Percentiles rank a stretch among this genome's conserved stretches.
Evolutionary conservation across 2,888 invertebrate genomes (phyloP).

Genomic region (Calephelis perditalis): DNA sequence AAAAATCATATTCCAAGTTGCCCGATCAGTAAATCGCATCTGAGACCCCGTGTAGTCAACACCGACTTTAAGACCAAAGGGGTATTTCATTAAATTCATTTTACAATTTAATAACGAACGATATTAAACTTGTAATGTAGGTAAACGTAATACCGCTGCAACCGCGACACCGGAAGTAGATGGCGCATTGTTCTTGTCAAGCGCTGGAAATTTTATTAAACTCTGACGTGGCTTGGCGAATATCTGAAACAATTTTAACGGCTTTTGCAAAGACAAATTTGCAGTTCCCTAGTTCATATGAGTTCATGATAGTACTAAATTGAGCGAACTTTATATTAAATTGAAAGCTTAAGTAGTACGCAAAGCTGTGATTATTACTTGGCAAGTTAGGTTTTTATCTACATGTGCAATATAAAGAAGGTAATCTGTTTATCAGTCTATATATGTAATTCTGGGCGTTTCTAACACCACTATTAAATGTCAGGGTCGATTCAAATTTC

Average conservation of each 20-base stretch:
- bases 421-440: no score
- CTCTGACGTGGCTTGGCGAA: background rate
- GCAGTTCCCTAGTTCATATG: background rate
- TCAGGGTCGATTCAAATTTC: no score
- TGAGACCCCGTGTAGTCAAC: no score
- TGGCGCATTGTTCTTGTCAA: conserved; percentile 9
- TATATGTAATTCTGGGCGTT: no score
- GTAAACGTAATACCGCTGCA: conserved; percentile 4
- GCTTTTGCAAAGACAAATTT: conserved; percentile 2
- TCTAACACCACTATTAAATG: no score
- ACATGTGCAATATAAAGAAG: no score
- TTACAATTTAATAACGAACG: conserved; percentile 1
- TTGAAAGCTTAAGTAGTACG: no score
- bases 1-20: no score
- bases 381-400: no score
- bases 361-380: no score
- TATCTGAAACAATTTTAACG: background rate
- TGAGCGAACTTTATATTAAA: background rate
- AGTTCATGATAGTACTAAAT: background rate
- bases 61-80: no score
- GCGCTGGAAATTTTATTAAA: conserved; percentile 7
- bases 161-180: background rate
- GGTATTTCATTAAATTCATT: background rate
- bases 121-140: background rate
- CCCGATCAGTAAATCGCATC: no score